Evolutionary conservation across 1,140 invertebrate species (phyloP).

Genomic region (Drosophila biarmipes): DNA sequence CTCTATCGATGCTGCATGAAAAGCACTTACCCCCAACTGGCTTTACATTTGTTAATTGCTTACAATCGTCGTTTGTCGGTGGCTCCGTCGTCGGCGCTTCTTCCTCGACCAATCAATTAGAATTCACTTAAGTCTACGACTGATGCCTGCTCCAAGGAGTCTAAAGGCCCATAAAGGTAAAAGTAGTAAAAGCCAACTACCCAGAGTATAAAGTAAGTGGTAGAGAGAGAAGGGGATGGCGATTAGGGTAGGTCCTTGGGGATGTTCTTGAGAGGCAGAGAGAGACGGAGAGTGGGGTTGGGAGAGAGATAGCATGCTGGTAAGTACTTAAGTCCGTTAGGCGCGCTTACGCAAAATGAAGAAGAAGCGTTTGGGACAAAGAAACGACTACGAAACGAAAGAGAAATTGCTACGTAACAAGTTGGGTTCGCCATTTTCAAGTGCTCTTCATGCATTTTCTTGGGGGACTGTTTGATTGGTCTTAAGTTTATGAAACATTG

Average conservation of each 20-base stretch:
- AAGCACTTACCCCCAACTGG: constrained; percentile 52
- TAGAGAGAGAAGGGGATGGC: background rate
- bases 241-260: constrained; percentile 21
- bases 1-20: constrained; percentile 57
- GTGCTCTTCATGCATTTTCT: constrained; percentile 80
- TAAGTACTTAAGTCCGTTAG: constrained; percentile 66
- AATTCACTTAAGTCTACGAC: constrained; percentile 26
- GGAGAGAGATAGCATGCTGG: constrained; percentile 58
- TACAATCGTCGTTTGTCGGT: constrained; percentile 5
- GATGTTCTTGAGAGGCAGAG: constrained; percentile 21
- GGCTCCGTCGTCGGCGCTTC: background rate
- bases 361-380: constrained; percentile 72
- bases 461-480: constrained; percentile 34
- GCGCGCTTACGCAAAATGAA: constrained; percentile 66
- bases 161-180: constrained; percentile 17
- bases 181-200: constrained; percentile 47
- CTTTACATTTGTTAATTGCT: constrained; percentile 15
- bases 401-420: constrained; percentile 73
- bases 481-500: constrained; percentile 45
- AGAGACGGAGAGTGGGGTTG: constrained; percentile 15
- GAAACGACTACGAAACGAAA: constrained; percentile 73
- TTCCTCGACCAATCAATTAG: constrained; percentile 28
- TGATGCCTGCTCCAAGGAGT: constrained; percentile 18
- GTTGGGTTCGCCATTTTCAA: constrained; percentile 75
- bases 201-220: constrained; percentile 22